Evolutionary conservation across 1,140 invertebrate species (phyloP).

Genomic region (Brachionus asplanchnoidis): DNA sequence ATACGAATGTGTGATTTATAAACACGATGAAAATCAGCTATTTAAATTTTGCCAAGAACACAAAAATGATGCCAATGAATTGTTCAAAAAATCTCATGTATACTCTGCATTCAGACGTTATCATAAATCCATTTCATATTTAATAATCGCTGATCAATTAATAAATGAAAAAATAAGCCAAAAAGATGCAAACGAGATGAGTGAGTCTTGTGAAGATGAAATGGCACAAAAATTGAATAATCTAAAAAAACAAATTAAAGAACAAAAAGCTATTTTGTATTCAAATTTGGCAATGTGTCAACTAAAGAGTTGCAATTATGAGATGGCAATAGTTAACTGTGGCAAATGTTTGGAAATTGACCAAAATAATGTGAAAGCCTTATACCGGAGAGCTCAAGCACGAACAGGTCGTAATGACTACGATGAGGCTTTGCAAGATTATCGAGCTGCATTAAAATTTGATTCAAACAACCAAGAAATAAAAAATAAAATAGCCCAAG

Average conservation of each 20-base stretch:
- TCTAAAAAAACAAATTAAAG: background rate
- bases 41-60: background rate
- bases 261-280: background rate
- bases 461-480: constrained; percentile 71
- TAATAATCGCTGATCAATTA: background rate
- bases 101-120: background rate
- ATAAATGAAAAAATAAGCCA: background rate
- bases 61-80: constrained; percentile 1
- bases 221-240: background rate
- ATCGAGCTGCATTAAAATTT: constrained; percentile 66
- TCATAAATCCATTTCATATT: constrained; percentile 16
- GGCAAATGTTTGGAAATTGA: constrained; percentile 72
- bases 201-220: background rate
- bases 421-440: constrained; percentile 72
- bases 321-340: constrained; percentile 64
- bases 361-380: constrained; percentile 76
- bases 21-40: background rate
- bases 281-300: constrained; percentile 77
- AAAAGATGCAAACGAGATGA: background rate
- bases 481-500: background rate
- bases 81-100: background rate
- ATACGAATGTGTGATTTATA: background rate
- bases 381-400: constrained; percentile 80
- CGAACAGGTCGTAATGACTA: constrained; percentile 70
- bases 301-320: constrained; percentile 70